Base-by-base conservation (phyloP, 2,113 vertebrate genomes). In the Calidris pugnax region DNA sequence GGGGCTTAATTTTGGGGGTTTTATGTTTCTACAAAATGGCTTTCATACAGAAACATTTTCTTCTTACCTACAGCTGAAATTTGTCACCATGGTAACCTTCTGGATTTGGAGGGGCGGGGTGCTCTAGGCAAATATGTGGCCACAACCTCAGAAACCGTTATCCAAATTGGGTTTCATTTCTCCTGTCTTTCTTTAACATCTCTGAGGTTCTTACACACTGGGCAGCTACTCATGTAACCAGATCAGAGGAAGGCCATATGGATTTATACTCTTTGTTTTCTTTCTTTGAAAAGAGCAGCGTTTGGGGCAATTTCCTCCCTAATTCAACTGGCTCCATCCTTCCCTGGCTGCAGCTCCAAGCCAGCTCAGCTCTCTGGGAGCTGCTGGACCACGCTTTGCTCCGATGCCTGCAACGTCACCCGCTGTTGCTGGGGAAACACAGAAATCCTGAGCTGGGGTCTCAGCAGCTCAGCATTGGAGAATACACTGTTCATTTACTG, bases 11-110 rank as follows among this genome's bases (percentile, higher is more conserved):
- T 79, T 95, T 92, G 82, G 92, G 47, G 48, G 23, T 94, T 96
- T 97, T 94, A 85, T 85, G 89, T 97, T 97, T 97, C 76, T 93
- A 85, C 93, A 93, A 94, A 97, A 92, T 87, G 73, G 85, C 84
- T 97, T 90, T 97, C 72, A 73, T 82, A 89, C 32, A 89, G 93
- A 97, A 97, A 93, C 69, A 71, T 72, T 93, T 94, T 81, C 95
- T 80, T 93, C 90, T 93, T 96, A 96, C 94, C 92, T 97, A 96
- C 87, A 77, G 94, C 93, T 85, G 96, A 97, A 95, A 97, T 95
- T 86, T 90, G 94, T 97, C 92, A 83, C 97, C 95, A 97, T 97
- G 93, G 97, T 78, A 97, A 97, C 96, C 71, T 86, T 71, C 76
- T 84, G 79, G 86, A 64, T 94, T 93, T 95, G 95, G 95, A 96